phyloP scores from a whole-genome alignment of 2,797 vertebrate genomes.

The Gymnothorax javanicus region DNA sequence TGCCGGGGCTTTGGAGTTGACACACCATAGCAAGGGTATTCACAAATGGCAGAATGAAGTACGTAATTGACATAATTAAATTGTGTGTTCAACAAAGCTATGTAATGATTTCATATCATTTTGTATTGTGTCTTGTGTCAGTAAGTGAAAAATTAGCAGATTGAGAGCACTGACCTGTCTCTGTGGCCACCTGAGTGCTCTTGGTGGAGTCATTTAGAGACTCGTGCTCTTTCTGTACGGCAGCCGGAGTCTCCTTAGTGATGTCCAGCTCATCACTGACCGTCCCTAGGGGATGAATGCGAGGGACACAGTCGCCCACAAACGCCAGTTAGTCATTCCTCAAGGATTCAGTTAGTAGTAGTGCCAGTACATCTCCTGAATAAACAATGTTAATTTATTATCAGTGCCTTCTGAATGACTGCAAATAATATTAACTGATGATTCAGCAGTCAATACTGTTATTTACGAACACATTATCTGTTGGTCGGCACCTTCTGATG shows the following conservation, averaged over 20 bases:
- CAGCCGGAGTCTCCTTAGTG: conserved; percentile 88
- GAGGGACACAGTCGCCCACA: conserved; percentile 30
- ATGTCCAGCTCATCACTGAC: conserved; percentile 87
- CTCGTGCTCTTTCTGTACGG: conserved; percentile 91
- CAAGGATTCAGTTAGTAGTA: neutral
- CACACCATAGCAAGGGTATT: no score
- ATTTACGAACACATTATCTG: no score
- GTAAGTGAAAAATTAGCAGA: neutral
- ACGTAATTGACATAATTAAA: no score
- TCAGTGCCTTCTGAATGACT: no score
- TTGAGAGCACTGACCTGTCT: conserved; percentile 66
- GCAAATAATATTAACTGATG: no score
- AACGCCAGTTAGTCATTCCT: neutral
- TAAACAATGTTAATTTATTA: neutral
- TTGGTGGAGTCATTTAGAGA: conserved; percentile 92
- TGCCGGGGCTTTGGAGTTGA: no score
- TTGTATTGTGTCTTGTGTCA: neutral
- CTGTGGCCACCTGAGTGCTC: conserved; percentile 72
- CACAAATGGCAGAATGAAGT: no score
- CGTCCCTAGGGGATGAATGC: conserved; percentile 67
- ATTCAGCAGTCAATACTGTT: no score
- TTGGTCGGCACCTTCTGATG: no score
- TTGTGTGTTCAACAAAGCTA: no score
- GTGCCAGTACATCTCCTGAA: neutral
- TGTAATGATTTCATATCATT: no score